phyloP scores from a whole-genome alignment of 1,140 invertebrate genomes.

The Cotesia typhae region DNA sequence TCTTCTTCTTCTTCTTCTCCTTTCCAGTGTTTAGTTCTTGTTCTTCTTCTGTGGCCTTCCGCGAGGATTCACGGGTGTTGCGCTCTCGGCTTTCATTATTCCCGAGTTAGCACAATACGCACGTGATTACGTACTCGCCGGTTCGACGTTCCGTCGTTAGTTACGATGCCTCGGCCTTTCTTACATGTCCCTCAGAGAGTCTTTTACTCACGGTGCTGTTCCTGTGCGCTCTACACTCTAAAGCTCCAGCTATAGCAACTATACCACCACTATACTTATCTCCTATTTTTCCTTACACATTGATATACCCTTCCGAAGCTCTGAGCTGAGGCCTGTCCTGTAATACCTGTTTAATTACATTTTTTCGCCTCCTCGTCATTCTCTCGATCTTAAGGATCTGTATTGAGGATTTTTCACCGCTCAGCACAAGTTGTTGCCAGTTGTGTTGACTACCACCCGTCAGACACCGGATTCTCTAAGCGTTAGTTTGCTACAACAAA shows the following conservation, averaged over 20 bases:
- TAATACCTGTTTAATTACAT: conserved; percentile 16
- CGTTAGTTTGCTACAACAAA: too few species aligned
- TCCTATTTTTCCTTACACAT: conserved; percentile 16
- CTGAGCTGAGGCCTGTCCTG: neutral
- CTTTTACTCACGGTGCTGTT: conserved; percentile 19
- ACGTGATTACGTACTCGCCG: conserved; percentile 33
- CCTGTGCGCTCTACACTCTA: neutral
- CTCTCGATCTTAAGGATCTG: too few species aligned
- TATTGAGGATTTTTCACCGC: too few species aligned
- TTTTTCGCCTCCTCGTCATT: conserved; percentile 1
- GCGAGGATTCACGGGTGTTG: conserved; percentile 36
- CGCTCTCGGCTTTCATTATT: conserved; percentile 34
- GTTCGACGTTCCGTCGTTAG: conserved; percentile 26
- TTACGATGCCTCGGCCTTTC: conserved; percentile 22
- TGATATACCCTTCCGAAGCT: conserved; percentile 1
- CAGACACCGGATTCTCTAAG: too few species aligned
- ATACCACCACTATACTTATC: conserved; percentile 5
- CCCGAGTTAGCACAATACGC: conserved; percentile 34
- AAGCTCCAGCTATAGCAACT: neutral
- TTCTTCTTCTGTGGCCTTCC: conserved; percentile 29
- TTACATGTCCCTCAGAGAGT: conserved; percentile 14
- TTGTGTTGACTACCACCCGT: too few species aligned
- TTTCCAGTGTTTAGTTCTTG: conserved; percentile 28
- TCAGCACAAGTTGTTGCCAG: too few species aligned
- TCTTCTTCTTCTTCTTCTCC: conserved; percentile 22